Base-by-base conservation (phyloP, 2,797 vertebrate genomes). In the Lepilemur ruficaudatus region DNA sequence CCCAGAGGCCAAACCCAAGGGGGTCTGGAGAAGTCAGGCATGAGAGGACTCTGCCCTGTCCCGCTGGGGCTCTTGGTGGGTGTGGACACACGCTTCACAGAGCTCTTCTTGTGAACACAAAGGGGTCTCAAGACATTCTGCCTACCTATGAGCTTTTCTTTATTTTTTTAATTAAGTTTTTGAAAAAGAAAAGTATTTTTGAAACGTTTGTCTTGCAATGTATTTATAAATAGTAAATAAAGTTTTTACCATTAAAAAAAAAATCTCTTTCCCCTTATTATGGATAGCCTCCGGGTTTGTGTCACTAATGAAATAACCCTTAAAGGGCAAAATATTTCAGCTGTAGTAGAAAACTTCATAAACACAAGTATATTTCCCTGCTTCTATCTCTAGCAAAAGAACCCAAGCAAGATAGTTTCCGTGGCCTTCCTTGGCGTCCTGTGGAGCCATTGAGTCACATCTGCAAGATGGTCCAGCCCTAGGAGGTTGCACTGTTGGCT, bases 171-270 rank as follows among this genome's bases (percentile, higher is more conserved):
- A 91, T 89, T n/a, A 93, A 88, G 89, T 43, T 4, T 91, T 95
- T 87, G 82, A 72, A 30, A 1, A 9, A n/a, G 50, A 78, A 90
- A 96, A 93, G 46, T 97, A 97, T 97, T 98, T 97, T 97, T 97
- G 96, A 89, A 81, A 97, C 94, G 91, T 95, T 92, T 67, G 85
- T 95, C 90, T 97, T 97, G 70, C 95, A 59, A 61, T 76, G 2
- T 97, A 61, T 96, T 96, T 98, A 96, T 97, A 98, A 97, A 92
- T 90, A 96, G 72, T 52, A 59, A 96, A 98, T 97, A 97, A 94
- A 87, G 35, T 95, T 97, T 95, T 97, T 97, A 91, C 93, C 93
- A 10, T 91, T 75, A 63, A 82, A 96, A 92, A 92, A n/a, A 32
- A 87, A 70, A 18, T 11, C 8, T 1, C 10, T 38, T 14, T 23